Base-by-base conservation (phyloP, 1,140 invertebrate species). In the Cotesia chilonis region DNA sequence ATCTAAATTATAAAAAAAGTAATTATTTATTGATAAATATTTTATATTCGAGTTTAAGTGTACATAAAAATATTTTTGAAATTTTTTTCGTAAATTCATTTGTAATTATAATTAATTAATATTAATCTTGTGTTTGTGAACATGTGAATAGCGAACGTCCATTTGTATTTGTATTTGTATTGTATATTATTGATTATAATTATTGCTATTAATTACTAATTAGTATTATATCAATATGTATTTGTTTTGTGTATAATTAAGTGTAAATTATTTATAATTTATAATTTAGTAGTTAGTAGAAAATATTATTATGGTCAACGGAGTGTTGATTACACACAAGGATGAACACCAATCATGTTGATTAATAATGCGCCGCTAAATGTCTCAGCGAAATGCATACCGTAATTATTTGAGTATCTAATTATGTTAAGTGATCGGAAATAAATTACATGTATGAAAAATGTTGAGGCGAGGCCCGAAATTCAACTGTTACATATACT, bases 291-390 rank as follows among this genome's bases (percentile, higher is more conserved):
- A 77, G 73, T 76, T 86, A 87, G 79, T 79, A 86, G 86, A 82
- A 80, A 74, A 79, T 79, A 79, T 85, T 84, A 82, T 81, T 80
- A 82, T 79, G 78, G 79, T 87, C 84, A 84, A 86, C 84, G 76
- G 74, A 79, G 67, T 77, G 75, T 70, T 80, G 84, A 85, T 85
- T 83, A 85, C 81, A 82, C 71, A 83, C 81, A 87, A 86, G 84
- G 85, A 84, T 79, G 82, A 87, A 87, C 86, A 87, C 86, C 86
- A 87, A 87, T 87, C 82, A 85, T 80, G 81, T 86, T 85, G 82
- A 85, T 84, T 85, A 84, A 82, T 84, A 41, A 82, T 63, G 80
- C 80, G 75, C 83, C 81, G 85, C 80, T 17, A 79, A 76, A 71
- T 35, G 76, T 78, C 71, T 78, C 75, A 72, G 54, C 67, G 77